phyloP scores from a whole-genome alignment of 92 coral and sea anemone genomes.

The Montipora capitata region DNA sequence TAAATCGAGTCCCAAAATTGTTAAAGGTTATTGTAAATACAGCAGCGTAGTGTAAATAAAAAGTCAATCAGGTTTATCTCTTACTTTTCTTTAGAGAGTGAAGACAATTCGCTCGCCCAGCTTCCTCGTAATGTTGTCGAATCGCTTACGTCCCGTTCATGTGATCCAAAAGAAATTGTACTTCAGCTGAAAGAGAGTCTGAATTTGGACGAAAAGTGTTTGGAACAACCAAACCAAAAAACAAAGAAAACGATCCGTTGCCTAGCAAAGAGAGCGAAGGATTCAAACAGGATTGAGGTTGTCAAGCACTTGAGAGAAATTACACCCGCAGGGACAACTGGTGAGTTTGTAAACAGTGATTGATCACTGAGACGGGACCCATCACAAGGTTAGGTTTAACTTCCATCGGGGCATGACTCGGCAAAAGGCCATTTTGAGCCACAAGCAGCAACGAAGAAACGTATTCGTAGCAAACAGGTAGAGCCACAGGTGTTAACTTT shows the following conservation, averaged over 20 bases:
- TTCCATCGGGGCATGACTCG: too few species aligned
- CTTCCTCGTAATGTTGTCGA: constrained; percentile 11
- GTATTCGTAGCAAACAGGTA: too few species aligned
- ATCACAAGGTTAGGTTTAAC: too few species aligned
- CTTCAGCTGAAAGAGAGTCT: constrained; percentile 20
- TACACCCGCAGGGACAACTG: constrained; percentile 2
- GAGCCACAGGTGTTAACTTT: too few species aligned
- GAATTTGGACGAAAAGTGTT: constrained; percentile 20
- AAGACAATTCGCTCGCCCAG: background rate
- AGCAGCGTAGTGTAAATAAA: too few species aligned
- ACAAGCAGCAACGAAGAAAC: too few species aligned
- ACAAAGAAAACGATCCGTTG: constrained; percentile 8
- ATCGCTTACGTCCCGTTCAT: constrained; percentile 2
- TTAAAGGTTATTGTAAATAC: too few species aligned
- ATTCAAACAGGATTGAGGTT: background rate
- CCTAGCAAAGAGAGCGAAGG: background rate
- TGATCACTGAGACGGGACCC: too few species aligned
- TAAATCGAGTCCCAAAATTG: too few species aligned
- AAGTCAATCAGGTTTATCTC: too few species aligned
- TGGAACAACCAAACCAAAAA: constrained; percentile 15
- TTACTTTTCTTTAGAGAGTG: background rate
- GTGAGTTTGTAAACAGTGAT: background rate
- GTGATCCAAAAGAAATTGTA: constrained; percentile 18
- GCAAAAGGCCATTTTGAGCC: too few species aligned
- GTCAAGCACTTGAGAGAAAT: background rate